phyloP scores from a whole-genome alignment of 2,888 invertebrate genomes.

The Hypena proboscidalis region DNA sequence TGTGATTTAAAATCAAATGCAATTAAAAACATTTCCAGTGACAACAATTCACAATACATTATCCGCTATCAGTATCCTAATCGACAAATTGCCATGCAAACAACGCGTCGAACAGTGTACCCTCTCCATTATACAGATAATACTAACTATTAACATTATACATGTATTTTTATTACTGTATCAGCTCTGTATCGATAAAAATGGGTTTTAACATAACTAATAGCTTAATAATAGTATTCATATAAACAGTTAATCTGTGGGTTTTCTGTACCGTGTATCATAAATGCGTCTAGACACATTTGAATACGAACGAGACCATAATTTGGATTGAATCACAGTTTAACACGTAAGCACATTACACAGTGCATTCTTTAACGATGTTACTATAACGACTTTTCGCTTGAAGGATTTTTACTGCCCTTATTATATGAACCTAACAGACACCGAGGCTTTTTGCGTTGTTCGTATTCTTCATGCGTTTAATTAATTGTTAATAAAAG shows the following conservation, averaged over 20 bases:
- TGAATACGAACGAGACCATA: conserved; percentile 51
- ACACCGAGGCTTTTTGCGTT: conserved; percentile 33
- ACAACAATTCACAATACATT: conserved; percentile 12
- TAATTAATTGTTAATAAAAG: conserved; percentile 21
- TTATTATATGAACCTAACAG: conserved; percentile 46
- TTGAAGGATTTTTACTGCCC: conserved; percentile 57
- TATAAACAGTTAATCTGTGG: conserved; percentile 48
- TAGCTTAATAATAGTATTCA: conserved; percentile 39
- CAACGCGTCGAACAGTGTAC: not conserved
- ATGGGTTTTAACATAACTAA: conserved; percentile 23
- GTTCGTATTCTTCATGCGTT: conserved; percentile 26
- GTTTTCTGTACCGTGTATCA: conserved; percentile 44
- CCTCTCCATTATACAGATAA: conserved; percentile 17
- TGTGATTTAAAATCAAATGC: conserved; percentile 8
- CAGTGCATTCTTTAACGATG: conserved; percentile 53
- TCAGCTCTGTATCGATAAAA: conserved; percentile 15
- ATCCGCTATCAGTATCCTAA: conserved; percentile 9
- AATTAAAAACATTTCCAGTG: conserved; percentile 7
- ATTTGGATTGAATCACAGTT: conserved; percentile 45
- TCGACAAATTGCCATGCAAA: conserved; percentile 21
- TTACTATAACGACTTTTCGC: conserved; percentile 62
- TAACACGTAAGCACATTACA: conserved; percentile 34
- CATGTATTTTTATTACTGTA: conserved; percentile 10
- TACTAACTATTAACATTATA: conserved; percentile 4
- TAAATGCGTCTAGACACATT: conserved; percentile 41